A percentile compares a stretch with the other conserved stretches of the same genome.
Evolutionary conservation across 1,140 invertebrate genomes (phyloP).

Genomic region (Thalassaphorura encarpata): DNA sequence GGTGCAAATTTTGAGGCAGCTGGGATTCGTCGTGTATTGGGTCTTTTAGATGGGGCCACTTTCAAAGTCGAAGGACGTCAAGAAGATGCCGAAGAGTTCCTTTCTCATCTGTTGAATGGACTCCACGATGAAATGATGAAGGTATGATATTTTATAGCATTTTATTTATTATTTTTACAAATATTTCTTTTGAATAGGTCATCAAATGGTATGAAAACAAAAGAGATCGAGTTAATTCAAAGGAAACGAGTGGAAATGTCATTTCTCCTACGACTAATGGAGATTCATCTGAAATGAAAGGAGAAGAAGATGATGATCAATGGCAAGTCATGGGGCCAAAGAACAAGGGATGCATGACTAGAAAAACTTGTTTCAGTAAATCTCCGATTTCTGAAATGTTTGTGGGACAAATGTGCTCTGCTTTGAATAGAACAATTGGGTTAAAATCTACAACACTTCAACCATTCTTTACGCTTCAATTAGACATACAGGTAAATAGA

Average conservation of each 20-base stretch:
- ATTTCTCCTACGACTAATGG: slow-evolving; percentile 4
- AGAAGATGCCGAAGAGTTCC: slow-evolving; percentile 91
- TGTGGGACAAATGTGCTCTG: slow-evolving; percentile 74
- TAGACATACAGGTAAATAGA: slow-evolving; percentile 75
- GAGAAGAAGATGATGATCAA: slow-evolving; percentile 37
- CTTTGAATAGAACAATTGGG: slow-evolving; percentile 61
- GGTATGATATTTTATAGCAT: slow-evolving; percentile 38
- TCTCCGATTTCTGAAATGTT: slow-evolving; percentile 90
- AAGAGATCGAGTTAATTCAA: slow-evolving; percentile 34
- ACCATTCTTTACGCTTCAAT: slow-evolving; percentile 85
- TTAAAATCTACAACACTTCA: slow-evolving; percentile 67
- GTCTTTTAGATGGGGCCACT: slow-evolving; percentile 41
- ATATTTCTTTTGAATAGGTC: slow-evolving; percentile 43
- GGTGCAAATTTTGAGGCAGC: slow-evolving; percentile 28
- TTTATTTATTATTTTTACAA: neutral
- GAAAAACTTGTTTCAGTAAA: slow-evolving; percentile 64
- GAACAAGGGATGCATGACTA: slow-evolving; percentile 74
- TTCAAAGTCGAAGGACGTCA: slow-evolving; percentile 69
- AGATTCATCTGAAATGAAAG: slow-evolving; percentile 41
- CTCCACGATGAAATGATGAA: slow-evolving; percentile 94
- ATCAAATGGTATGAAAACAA: slow-evolving; percentile 51
- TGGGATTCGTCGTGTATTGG: slow-evolving; percentile 25
- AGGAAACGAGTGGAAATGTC: neutral
- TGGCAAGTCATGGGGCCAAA: slow-evolving; percentile 70
- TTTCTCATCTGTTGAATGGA: slow-evolving; percentile 81